Percentiles rank a stretch among this genome's conserved stretches.
phyloP scores from a whole-genome alignment of 2,888 invertebrate species.

The Ophion ellenae region DNA sequence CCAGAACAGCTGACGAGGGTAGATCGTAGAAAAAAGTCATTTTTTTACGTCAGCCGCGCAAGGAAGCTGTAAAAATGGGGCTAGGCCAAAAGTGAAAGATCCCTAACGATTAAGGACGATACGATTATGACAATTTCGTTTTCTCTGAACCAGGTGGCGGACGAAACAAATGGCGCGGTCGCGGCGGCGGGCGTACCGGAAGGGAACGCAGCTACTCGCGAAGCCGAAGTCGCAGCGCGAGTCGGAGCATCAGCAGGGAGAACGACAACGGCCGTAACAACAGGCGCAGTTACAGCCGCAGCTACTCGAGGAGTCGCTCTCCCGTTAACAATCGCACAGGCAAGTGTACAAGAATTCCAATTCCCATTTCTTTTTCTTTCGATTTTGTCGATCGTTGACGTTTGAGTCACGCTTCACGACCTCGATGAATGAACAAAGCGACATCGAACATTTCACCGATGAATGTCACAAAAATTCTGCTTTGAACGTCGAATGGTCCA shows the following conservation, averaged over 20 bases:
- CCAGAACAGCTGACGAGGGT: neutral
- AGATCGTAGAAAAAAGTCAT: too few relatives aligned
- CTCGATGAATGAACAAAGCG: too few relatives aligned
- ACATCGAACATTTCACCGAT: too few relatives aligned
- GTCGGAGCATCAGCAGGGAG: slow-evolving; percentile 76
- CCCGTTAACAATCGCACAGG: slow-evolving; percentile 80
- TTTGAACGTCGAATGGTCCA: too few relatives aligned
- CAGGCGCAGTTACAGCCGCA: slow-evolving; percentile 81
- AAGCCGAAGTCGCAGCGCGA: slow-evolving; percentile 80
- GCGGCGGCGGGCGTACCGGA: slow-evolving; percentile 77
- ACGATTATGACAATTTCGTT: neutral
- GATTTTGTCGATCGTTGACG: neutral
- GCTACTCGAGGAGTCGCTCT: slow-evolving; percentile 82
- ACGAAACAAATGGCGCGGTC: slow-evolving; percentile 81
- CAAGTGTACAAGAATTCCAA: slow-evolving; percentile 69
- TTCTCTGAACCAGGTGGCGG: slow-evolving; percentile 73
- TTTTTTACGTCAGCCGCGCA: too few relatives aligned
- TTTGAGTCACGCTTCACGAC: too few relatives aligned
- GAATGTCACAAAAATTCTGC: too few relatives aligned
- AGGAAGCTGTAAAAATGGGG: too few relatives aligned
- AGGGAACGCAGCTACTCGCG: slow-evolving; percentile 81
- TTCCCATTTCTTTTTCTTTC: neutral
- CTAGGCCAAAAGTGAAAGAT: too few relatives aligned
- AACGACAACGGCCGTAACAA: slow-evolving; percentile 78
- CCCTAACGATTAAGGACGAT: too few relatives aligned